Evolutionary conservation across 2,797 vertebrate genomes (phyloP).

Genomic region (Tarsius wallacei): DNA sequence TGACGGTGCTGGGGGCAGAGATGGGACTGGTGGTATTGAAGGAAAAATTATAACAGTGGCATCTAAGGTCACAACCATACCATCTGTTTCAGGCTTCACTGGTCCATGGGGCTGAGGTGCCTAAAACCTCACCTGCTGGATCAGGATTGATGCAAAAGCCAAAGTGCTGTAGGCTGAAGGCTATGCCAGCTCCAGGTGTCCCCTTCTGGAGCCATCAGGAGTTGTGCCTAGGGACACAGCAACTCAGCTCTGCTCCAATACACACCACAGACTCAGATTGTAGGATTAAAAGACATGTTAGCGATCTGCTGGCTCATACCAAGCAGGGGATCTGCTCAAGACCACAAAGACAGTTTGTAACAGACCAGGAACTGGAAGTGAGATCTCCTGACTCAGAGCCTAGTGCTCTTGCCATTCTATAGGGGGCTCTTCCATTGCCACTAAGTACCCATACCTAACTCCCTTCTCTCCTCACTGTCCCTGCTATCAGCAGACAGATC

Average conservation of each 20-base stretch:
- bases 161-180: neutral
- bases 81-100: constrained; percentile 31
- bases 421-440: neutral
- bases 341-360: neutral
- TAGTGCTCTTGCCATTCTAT: neutral
- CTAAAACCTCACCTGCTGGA: constrained; percentile 5
- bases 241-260: neutral
- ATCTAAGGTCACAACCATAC: constrained; percentile 22
- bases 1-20: neutral
- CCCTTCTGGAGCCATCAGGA: neutral
- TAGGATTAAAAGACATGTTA: neutral
- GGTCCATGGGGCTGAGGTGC: neutral
- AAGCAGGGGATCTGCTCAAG: neutral
- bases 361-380: neutral
- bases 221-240: neutral
- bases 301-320: neutral
- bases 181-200: neutral
- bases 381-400: neutral
- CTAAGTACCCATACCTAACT: neutral
- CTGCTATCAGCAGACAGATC: neutral
- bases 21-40: neutral
- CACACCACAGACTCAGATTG: neutral
- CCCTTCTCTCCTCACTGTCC: neutral
- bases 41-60: constrained; percentile 21
- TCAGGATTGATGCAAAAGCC: neutral